Conservation (phyloP, 2,113 vertebrate species). For the Acrocephalus kingi region DNA sequence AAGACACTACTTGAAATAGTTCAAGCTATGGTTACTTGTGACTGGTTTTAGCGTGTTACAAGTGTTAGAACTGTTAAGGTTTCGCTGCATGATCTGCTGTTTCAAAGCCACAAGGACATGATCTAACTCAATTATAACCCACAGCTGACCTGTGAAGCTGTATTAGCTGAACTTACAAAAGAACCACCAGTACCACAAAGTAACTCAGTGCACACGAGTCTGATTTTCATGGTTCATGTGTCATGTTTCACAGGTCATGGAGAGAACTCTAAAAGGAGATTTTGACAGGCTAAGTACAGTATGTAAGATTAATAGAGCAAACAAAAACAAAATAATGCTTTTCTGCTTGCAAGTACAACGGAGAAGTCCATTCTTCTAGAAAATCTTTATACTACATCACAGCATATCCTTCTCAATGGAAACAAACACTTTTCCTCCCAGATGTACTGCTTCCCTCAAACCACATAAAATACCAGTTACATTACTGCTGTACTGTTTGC, state of each 20-base stretch:
- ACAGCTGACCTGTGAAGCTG: conserved; percentile 43
- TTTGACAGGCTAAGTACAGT: conserved; percentile 33
- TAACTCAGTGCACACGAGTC: background rate
- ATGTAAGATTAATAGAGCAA: conserved; percentile 45
- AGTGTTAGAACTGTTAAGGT: background rate
- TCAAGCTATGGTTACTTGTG: background rate
- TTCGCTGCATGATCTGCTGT: background rate
- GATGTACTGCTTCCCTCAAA: background rate
- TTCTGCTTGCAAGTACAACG: background rate
- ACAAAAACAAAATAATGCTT: background rate
- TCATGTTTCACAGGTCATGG: conserved; percentile 19
- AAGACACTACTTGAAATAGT: background rate
- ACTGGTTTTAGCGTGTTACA: background rate
- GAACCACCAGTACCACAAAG: conserved; percentile 2
- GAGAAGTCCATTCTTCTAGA: background rate
- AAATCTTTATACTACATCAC: background rate
- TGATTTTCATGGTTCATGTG: conserved; percentile 23
- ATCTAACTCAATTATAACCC: conserved; percentile 51
- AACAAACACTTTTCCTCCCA: background rate
- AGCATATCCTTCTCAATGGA: background rate
- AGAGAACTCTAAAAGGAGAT: background rate
- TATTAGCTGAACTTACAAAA: conserved; percentile 29
- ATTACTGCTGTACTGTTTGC: background rate
- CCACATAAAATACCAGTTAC: background rate
- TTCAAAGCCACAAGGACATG: conserved; percentile 32